Evolutionary conservation across 2,797 vertebrate species (phyloP).

Genomic region (Nannoperca obscura): DNA sequence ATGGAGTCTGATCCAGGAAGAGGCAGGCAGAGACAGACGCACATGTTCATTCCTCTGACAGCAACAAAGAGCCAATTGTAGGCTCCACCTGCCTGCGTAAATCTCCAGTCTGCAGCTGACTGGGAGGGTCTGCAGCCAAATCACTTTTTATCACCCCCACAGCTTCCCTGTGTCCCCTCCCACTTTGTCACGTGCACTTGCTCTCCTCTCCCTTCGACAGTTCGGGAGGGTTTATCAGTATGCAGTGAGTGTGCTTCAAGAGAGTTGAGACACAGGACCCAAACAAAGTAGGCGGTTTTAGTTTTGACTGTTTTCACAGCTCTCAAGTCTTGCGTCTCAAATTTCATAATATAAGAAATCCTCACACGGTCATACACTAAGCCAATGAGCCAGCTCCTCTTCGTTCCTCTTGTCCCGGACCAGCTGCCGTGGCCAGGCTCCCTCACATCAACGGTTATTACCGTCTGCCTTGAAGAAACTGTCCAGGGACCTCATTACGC

Average conservation of each 20-base stretch:
- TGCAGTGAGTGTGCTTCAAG: conserved; percentile 61
- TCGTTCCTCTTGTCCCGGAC: conserved; percentile 38
- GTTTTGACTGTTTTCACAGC: conserved; percentile 61
- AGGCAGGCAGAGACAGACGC: conserved; percentile 76
- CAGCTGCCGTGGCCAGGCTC: conserved; percentile 69
- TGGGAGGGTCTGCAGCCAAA: conserved; percentile 74
- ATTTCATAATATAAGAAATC: conserved; percentile 77
- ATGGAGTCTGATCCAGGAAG: conserved; percentile 63
- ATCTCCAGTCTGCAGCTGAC: conserved; percentile 74
- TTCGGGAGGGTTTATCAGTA: conserved; percentile 76
- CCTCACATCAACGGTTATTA: conserved; percentile 72
- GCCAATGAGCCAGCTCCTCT: conserved; percentile 43
- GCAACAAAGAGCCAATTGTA: conserved; percentile 85
- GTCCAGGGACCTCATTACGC: conserved; percentile 77
- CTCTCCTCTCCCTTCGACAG: conserved; percentile 56
- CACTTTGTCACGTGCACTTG: conserved; percentile 75
- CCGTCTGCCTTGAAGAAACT: conserved; percentile 70
- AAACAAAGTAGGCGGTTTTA: conserved; percentile 72
- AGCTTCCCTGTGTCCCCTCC: conserved; percentile 61
- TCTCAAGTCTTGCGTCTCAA: conserved; percentile 58
- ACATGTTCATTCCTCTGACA: conserved; percentile 80
- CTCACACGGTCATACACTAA: conserved; percentile 58
- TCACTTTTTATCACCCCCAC: conserved; percentile 69
- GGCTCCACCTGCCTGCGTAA: conserved; percentile 81
- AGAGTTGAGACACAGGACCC: conserved; percentile 52